phyloP scores from a whole-genome alignment of 2,797 vertebrate genomes.

The Semaprochilodus insignis region DNA sequence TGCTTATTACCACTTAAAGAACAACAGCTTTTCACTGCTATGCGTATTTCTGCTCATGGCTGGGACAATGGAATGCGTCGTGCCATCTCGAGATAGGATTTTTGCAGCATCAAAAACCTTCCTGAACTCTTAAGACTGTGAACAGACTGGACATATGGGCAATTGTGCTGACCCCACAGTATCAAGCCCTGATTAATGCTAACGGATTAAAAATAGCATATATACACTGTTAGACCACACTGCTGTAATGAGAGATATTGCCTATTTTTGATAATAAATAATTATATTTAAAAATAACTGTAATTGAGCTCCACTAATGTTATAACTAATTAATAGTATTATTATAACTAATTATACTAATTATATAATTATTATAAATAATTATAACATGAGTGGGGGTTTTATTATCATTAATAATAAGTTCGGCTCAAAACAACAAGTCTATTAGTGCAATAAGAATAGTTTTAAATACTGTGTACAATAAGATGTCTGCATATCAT shows the following conservation, averaged over 20 bases:
- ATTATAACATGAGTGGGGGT: no score
- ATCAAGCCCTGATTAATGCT: neutral
- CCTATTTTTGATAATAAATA: neutral
- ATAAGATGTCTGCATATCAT: no score
- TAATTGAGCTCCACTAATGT: no score
- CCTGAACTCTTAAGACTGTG: conserved; percentile 10
- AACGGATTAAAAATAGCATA: conserved; percentile 15
- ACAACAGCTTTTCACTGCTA: neutral
- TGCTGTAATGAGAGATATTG: neutral
- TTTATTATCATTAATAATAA: no score
- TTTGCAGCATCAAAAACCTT: neutral
- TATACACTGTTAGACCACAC: neutral
- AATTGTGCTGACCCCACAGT: conserved; percentile 19
- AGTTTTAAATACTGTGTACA: no score
- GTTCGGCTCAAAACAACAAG: no score
- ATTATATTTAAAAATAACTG: neutral
- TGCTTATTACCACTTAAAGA: no score
- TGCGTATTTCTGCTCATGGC: neutral
- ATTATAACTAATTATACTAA: no score
- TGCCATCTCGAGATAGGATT: neutral
- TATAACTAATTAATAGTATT: no score
- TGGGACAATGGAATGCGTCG: neutral
- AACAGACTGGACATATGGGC: conserved; percentile 22
- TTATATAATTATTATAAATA: no score
- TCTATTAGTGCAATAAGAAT: no score